Percentiles rank a stretch among this genome's conserved stretches.
Evolutionary conservation across 2,797 vertebrate genomes (phyloP).

Genomic region (Oreochromis mossambicus): DNA sequence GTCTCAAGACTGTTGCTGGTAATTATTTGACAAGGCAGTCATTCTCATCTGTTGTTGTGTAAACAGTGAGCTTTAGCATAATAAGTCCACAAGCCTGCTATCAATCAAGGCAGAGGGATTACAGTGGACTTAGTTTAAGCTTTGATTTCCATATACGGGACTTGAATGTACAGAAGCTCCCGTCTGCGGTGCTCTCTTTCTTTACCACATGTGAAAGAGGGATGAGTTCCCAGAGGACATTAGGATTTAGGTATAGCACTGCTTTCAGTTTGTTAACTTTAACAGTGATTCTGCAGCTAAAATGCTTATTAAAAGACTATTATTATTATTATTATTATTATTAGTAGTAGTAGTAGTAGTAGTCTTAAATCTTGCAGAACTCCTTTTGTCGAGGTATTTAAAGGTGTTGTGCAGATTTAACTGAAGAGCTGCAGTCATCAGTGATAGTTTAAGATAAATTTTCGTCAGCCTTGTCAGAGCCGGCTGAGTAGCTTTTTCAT

Average conservation of each 20-base stretch:
- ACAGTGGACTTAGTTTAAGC: slow-evolving; percentile 39
- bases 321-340: no score
- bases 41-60: slow-evolving; percentile 25
- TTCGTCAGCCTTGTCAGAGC: neutral
- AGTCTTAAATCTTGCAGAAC: neutral
- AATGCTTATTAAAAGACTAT: neutral
- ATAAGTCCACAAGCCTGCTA: slow-evolving; percentile 12
- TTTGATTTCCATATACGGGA: slow-evolving; percentile 41
- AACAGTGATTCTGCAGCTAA: neutral
- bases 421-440: neutral
- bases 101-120: slow-evolving; percentile 45
- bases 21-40: slow-evolving; percentile 32
- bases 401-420: neutral
- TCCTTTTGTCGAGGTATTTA: neutral
- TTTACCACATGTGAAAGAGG: neutral
- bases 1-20: neutral
- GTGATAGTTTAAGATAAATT: neutral
- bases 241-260: neutral
- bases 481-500: neutral
- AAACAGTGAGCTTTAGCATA: slow-evolving; percentile 22
- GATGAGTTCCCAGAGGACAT: neutral
- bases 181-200: neutral
- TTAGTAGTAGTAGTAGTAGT: neutral
- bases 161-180: slow-evolving; percentile 14
- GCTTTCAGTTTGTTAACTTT: neutral